Percentiles rank a stretch among this genome's conserved stretches.
phyloP scores from a whole-genome alignment of 2,888 invertebrate species.

The Phragmatobia fuliginosa region DNA sequence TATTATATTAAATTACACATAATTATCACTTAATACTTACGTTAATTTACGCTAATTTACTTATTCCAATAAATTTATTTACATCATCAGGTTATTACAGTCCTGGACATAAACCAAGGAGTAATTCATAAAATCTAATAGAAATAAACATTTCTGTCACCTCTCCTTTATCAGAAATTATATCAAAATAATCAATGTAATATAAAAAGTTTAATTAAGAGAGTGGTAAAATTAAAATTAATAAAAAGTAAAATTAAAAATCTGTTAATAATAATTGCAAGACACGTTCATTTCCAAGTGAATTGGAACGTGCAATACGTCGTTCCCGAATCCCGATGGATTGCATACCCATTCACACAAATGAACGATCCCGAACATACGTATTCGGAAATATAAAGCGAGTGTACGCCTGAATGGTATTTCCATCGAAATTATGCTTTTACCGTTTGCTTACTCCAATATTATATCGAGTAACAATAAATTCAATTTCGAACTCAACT shows the following conservation, averaged over 20 bases:
- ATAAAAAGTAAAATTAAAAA: slow-evolving; percentile 60
- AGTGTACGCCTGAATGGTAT: slow-evolving; percentile 23
- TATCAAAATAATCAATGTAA: background rate
- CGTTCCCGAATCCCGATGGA: slow-evolving; percentile 45
- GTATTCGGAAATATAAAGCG: slow-evolving; percentile 32
- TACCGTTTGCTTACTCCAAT: slow-evolving; percentile 10
- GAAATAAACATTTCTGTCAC: background rate
- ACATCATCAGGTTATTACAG: too few relatives aligned
- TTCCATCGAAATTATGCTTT: slow-evolving; percentile 29
- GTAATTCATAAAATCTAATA: background rate
- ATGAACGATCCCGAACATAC: slow-evolving; percentile 39
- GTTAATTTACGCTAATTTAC: too few relatives aligned
- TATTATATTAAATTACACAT: background rate
- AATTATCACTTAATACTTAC: background rate
- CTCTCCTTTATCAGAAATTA: background rate
- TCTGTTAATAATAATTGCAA: slow-evolving; percentile 68
- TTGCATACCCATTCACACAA: slow-evolving; percentile 40
- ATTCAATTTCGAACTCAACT: background rate
- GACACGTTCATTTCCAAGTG: slow-evolving; percentile 48
- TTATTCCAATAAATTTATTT: too few relatives aligned
- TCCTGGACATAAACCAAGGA: too few relatives aligned
- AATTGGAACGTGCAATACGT: slow-evolving; percentile 58
- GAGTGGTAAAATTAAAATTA: slow-evolving; percentile 39
- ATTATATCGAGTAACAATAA: background rate
- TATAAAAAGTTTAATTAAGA: slow-evolving; percentile 44